Evolutionary conservation across 2,113 vertebrate genomes (phyloP).

Genomic region (Halichoerus grypus): DNA sequence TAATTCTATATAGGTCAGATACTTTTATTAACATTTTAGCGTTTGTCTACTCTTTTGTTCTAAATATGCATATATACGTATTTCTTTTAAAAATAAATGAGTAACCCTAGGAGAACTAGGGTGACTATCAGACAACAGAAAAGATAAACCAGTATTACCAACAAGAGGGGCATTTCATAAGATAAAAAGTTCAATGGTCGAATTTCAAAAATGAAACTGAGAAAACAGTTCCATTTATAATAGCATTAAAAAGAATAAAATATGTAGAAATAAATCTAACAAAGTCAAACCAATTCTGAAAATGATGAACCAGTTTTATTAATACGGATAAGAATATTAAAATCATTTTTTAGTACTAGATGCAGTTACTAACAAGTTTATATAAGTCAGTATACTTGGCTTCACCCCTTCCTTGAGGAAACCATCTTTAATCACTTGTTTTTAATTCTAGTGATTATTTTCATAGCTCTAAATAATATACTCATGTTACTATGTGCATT

Average conservation of each 20-base stretch:
- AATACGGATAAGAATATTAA: neutral
- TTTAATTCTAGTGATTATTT: neutral
- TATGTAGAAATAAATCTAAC: neutral
- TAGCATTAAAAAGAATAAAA: conserved; percentile 35
- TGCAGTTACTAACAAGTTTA: neutral
- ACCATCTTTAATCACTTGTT: neutral
- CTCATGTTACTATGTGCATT: neutral
- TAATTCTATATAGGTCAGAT: neutral
- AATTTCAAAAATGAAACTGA: neutral
- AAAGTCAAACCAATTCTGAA: neutral
- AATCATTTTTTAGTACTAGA: neutral
- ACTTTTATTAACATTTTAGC: neutral
- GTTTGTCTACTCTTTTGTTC: neutral
- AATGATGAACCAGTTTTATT: neutral
- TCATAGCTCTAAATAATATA: neutral
- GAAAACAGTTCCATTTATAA: neutral
- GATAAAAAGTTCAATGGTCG: neutral
- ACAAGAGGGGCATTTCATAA: neutral
- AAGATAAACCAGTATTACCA: neutral
- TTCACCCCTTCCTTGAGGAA: neutral
- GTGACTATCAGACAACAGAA: neutral
- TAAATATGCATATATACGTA: neutral
- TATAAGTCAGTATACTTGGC: neutral
- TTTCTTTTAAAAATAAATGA: neutral
- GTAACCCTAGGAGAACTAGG: neutral